Conservation (phyloP, 2,888 invertebrate genomes). For the Xylocampa areola region DNA sequence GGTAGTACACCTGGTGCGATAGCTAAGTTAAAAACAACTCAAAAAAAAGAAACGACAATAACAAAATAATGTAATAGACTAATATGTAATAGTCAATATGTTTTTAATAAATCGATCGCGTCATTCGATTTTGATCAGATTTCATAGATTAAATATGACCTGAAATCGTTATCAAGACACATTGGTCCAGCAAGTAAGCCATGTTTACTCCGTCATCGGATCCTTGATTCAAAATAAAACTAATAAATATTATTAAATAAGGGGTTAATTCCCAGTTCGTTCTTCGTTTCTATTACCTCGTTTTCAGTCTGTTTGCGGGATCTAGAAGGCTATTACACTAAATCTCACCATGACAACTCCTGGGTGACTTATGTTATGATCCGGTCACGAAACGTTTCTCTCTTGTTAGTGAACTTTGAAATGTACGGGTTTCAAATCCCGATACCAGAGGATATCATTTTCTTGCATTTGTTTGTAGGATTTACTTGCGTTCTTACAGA, state of each 20-base stretch:
- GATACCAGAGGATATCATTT: slow-evolving; percentile 14
- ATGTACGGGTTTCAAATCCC: slow-evolving; percentile 18
- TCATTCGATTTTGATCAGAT: no score
- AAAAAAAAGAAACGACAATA: no score
- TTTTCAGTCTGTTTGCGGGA: slow-evolving; percentile 21
- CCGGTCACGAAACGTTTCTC: slow-evolving; percentile 66
- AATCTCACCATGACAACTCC: slow-evolving; percentile 66
- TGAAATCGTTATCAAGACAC: no score
- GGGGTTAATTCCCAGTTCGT: slow-evolving; percentile 13
- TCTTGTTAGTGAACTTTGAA: slow-evolving; percentile 43
- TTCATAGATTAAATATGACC: no score
- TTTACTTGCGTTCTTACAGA: background rate
- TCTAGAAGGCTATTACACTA: slow-evolving; percentile 59
- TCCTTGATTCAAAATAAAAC: slow-evolving; percentile 1
- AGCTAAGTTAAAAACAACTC: no score
- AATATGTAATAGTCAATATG: no score
- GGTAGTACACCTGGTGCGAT: no score
- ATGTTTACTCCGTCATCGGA: no score
- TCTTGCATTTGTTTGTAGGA: slow-evolving; percentile 1
- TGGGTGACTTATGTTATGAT: slow-evolving; percentile 64
- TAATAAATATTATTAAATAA: slow-evolving; percentile 2
- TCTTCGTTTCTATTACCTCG: slow-evolving; percentile 19
- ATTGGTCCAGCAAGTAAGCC: no score
- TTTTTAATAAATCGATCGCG: no score
- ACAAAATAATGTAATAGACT: no score